phyloP scores from a whole-genome alignment of 2,113 vertebrate species.

The Entomyzon cyanotis region DNA sequence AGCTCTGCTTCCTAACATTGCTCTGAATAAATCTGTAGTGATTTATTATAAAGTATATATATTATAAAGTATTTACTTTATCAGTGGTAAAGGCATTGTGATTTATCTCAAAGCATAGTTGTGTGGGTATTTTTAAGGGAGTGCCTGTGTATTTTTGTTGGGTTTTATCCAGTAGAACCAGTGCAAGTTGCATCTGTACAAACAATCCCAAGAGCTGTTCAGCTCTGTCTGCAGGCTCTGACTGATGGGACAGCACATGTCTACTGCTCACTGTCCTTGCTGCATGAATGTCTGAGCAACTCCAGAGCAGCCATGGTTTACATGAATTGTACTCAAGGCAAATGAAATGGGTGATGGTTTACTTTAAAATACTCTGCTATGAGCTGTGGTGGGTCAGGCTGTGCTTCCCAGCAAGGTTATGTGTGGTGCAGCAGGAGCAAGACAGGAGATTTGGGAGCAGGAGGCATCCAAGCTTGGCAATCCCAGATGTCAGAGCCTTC shows the following conservation, averaged over 20 bases:
- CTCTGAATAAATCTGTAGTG: background rate
- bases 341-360: background rate
- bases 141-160: background rate
- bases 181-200: background rate
- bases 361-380: background rate
- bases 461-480: background rate
- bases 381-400: background rate
- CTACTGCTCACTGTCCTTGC: background rate
- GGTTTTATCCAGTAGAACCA: background rate
- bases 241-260: background rate
- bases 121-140: background rate
- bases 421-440: background rate
- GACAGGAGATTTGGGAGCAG: background rate
- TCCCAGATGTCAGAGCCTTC: background rate
- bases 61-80: background rate
- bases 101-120: background rate
- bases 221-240: background rate
- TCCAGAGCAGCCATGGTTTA: background rate
- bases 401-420: background rate
- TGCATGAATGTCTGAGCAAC: background rate
- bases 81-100: background rate
- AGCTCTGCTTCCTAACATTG: background rate
- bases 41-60: too few relatives aligned
- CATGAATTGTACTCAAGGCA: background rate
- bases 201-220: background rate